Evolutionary conservation across 2,113 vertebrate genomes (phyloP).

Genomic region (Hyaena hyaena): DNA sequence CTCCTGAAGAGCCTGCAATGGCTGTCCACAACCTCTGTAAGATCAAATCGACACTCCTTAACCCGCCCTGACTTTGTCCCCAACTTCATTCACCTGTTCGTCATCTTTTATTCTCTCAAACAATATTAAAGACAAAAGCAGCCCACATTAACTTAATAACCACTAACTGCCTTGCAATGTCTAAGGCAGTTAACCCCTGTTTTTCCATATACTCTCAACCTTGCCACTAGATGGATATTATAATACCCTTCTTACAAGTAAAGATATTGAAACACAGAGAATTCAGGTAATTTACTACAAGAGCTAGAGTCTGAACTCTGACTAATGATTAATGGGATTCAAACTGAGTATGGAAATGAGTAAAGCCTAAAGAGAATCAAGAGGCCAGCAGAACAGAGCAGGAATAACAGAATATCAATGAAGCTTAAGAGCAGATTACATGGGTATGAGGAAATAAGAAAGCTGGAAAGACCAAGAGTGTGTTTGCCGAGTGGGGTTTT

Average conservation of each 20-base stretch:
- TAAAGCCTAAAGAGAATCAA: neutral
- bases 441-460: neutral
- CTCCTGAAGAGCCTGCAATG: neutral
- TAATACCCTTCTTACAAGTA: neutral
- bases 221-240: neutral
- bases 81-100: neutral
- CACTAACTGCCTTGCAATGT: neutral
- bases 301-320: neutral
- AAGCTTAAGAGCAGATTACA: neutral
- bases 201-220: neutral
- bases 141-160: neutral
- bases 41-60: neutral
- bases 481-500: neutral
- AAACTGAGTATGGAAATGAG: neutral
- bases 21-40: neutral
- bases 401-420: neutral
- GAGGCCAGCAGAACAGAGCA: neutral
- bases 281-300: neutral
- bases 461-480: neutral
- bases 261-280: neutral
- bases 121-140: neutral
- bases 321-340: neutral
- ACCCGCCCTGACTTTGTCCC: neutral
- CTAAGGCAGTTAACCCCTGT: neutral
- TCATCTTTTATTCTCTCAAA: slow-evolving; percentile 6